These are phyloP conservation scores for Lophura swinhoii DNA, from an alignment of 2,797 vertebrate genomes.

Conservation along the genomic window DNA sequence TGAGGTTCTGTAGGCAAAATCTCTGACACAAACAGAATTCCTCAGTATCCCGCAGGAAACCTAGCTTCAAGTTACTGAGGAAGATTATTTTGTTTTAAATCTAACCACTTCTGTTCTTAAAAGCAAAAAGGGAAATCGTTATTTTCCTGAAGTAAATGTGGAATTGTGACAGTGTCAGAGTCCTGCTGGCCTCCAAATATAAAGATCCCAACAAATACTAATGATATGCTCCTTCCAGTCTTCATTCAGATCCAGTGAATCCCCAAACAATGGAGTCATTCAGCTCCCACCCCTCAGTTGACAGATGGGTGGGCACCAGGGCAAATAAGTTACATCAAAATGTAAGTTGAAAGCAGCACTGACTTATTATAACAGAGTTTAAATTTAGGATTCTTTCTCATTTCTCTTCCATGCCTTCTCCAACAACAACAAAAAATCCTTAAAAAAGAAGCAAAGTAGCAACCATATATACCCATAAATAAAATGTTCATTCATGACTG, in stretches of 20 bases:
- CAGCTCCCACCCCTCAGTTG: not conserved
- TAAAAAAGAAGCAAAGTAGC: not conserved
- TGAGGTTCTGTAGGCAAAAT: too few species aligned
- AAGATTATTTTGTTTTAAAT: too few species aligned
- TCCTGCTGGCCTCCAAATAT: not conserved
- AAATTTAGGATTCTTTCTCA: rapidly evolving
- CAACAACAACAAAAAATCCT: not conserved
- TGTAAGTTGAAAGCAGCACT: not conserved
- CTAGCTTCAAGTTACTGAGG: too few species aligned
- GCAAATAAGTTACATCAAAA: not conserved
- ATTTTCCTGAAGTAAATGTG: not conserved
- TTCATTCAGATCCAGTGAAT: not conserved
- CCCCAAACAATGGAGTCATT: not conserved
- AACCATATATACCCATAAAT: not conserved
- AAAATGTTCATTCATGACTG: not conserved
- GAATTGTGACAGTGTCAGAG: not conserved
- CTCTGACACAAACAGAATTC: too few species aligned
- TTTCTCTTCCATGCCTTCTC: not conserved
- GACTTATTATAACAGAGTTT: not conserved
- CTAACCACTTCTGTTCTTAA: not conserved
- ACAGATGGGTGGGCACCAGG: not conserved
- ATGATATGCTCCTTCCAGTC: not conserved
- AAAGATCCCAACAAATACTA: not conserved
- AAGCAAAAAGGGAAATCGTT: not conserved
- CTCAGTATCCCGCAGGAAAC: too few species aligned